Conservation (phyloP, 2,113 vertebrate species). For the Thamnaconus septentrionalis region DNA sequence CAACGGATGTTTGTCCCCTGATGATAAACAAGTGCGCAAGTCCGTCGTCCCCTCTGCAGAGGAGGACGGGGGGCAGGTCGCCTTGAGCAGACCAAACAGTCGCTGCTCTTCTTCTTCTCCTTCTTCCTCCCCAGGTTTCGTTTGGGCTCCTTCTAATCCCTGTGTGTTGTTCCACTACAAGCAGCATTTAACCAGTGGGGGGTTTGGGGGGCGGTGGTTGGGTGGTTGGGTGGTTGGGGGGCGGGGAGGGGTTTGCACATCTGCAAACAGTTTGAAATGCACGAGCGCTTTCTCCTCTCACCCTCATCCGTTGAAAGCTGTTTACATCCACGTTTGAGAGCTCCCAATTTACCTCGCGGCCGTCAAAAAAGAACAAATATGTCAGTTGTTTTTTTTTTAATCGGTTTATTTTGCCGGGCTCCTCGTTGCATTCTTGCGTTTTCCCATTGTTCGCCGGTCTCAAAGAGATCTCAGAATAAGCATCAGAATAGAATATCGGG, state of each 20-base stretch:
- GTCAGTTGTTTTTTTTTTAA: background rate
- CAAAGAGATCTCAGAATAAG: too few species aligned
- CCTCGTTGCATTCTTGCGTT: too few species aligned
- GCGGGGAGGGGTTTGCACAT: constrained; percentile 74
- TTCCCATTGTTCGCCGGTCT: too few species aligned
- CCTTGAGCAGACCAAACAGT: constrained; percentile 69
- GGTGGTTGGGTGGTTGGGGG: too few species aligned
- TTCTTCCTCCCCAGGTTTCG: constrained; percentile 53
- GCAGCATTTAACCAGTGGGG: constrained; percentile 70
- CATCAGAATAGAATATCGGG: too few species aligned
- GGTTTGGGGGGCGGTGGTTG: constrained; percentile 11
- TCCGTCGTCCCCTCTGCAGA: constrained; percentile 27
- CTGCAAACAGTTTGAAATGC: constrained; percentile 81
- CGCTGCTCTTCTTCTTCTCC: constrained; percentile 13
- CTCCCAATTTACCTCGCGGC: constrained; percentile 19
- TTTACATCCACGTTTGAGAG: constrained; percentile 40
- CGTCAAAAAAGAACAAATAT: background rate
- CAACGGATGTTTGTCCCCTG: constrained; percentile 73
- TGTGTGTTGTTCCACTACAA: constrained; percentile 74
- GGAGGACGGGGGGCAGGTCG: constrained; percentile 54
- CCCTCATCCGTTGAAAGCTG: constrained; percentile 27
- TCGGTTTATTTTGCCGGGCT: background rate
- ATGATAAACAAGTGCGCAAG: constrained; percentile 69
- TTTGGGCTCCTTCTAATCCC: constrained; percentile 68
- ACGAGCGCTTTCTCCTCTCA: constrained; percentile 43